Base-by-base conservation (phyloP, 2,797 vertebrate species). In the Microhierax caerulescens region DNA sequence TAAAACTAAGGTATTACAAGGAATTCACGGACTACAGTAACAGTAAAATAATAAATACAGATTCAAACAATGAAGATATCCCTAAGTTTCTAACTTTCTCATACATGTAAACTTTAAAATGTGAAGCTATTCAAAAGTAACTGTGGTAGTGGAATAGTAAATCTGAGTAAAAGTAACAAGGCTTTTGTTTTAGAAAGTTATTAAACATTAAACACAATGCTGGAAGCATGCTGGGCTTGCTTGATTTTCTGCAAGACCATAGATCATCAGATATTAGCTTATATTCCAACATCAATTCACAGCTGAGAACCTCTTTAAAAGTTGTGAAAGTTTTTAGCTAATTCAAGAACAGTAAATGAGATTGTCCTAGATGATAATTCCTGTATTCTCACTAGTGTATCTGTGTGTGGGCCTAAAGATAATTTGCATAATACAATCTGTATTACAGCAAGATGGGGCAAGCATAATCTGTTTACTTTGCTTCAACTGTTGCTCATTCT, bases 351-450 rank as follows among this genome's bases (percentile, higher is more conserved):
- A 94, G 34, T 80, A 60, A 75, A 85, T 91, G 75, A 96, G 81
- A 90, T 94, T 90, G 86, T 85, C 73, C 88, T 61, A 73, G 72
- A 53, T 90, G 36, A 90, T 92, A 96, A 91, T 88, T 88, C 48
- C n/a, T 56, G 11, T 88, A 59, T 63, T 92, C 79, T 85, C 87
- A 56, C 37, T 43, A 18, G 20, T 51, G 16, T 28, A 54, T 59
- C 23, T 70, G 75, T 92, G 93, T 95, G 92, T 94, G 91, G 93
- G 91, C 83, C 56, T 73, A 70, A 84, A 82, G 82, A 15, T 51
- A 56, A 96, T 97, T 97, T 93, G 88, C 95, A 96, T 90, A 82
- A 70, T 77, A 89, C 84, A 81, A 30, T 79, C 87, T 94, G 86
- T 93, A 84, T 75, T 84, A 60, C 45, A 93, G 76, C 96, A 97